Evolutionary conservation across 2,888 invertebrate genomes (phyloP), one percentile per base, ranked within the genome.

Genomic region (Heliconius ethilla): DNA sequence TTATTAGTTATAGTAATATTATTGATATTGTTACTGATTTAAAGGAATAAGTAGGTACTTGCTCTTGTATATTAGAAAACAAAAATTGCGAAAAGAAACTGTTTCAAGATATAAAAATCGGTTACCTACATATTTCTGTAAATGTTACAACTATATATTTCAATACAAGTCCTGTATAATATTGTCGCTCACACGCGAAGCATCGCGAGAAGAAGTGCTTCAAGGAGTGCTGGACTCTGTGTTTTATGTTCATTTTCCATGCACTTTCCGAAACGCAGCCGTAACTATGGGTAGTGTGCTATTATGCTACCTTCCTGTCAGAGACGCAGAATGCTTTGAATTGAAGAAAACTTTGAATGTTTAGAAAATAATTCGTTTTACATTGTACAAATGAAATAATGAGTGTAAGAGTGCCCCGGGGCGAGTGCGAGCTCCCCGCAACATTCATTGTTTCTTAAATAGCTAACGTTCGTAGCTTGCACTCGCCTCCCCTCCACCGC

Each of bases 361-460:
- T 59, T 72, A 37, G 33, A 33, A 72, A 59, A 59, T 22, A 55
- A 55, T 72, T 33, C 18, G 55, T 13, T 22, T 72, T 72, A 55
- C 13, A 59, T 59, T 72, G 72, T 72, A 72, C 72, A 72, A 15
- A 72, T 59, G 33, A 33, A 63, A 70, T 63, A n/a, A 25, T 65
- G 59, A 59, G 22, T 63, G 45, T 70, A 25, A 70, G 18, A 15
- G 29, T 51, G 51, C 51, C 33, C 51, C 7, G 72, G 13, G 25
- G 33, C 55, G 72, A 33, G 72, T n/a, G 33, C 72, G 59, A 59
- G 72, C 25, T 70, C 29, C 15, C 22, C 55, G 51, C 51, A 18
- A 70, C n/a, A 55, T n/a, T 59, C 25, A 74, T 74, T 74, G 73
- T 63, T 27, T 74, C 37, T 10, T 22, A 74, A 37, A 63, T 63